These are phyloP conservation scores for Bombus waltoni DNA, from an alignment of 1,140 invertebrate genomes.

Conservation along the genomic window DNA sequence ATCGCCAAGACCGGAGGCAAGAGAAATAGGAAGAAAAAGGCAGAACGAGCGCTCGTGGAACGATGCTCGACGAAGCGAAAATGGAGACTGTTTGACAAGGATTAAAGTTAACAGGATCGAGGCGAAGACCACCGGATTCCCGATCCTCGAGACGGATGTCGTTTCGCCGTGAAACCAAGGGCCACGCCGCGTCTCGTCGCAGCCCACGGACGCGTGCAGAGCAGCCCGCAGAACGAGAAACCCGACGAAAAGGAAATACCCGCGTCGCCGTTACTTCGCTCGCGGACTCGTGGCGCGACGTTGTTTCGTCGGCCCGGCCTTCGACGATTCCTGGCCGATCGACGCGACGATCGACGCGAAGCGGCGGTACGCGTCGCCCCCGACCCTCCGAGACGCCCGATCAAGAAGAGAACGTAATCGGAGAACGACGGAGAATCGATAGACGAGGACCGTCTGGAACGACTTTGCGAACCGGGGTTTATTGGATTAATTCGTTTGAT, in stretches of 20 bases:
- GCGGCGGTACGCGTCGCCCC: not conserved
- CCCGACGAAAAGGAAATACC: constrained; percentile 24
- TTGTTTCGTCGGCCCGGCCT: too few species aligned
- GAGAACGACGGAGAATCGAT: constrained; percentile 19
- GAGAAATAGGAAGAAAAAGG: not conserved
- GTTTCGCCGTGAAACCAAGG: not conserved
- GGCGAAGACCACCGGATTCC: not conserved
- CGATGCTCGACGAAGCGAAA: not conserved
- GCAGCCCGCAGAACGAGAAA: not conserved
- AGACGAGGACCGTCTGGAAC: not conserved
- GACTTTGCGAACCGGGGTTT: not conserved
- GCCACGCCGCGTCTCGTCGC: not conserved
- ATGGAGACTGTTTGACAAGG: constrained; percentile 25
- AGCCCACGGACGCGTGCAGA: not conserved
- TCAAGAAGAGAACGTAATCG: constrained; percentile 6
- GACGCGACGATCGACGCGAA: too few species aligned
- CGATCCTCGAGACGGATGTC: not conserved
- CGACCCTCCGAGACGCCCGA: not conserved
- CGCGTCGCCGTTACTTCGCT: constrained; percentile 22
- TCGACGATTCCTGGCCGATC: too few species aligned
- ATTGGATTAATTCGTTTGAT: not conserved
- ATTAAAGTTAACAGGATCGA: constrained; percentile 27
- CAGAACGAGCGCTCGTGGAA: not conserved
- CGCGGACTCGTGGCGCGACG: too few species aligned
- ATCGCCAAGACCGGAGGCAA: not conserved